A percentile compares a stretch with the other conserved stretches of the same genome.
Evolutionary conservation across 2,797 vertebrate genomes (phyloP).

Genomic region (Squalus acanthias): DNA sequence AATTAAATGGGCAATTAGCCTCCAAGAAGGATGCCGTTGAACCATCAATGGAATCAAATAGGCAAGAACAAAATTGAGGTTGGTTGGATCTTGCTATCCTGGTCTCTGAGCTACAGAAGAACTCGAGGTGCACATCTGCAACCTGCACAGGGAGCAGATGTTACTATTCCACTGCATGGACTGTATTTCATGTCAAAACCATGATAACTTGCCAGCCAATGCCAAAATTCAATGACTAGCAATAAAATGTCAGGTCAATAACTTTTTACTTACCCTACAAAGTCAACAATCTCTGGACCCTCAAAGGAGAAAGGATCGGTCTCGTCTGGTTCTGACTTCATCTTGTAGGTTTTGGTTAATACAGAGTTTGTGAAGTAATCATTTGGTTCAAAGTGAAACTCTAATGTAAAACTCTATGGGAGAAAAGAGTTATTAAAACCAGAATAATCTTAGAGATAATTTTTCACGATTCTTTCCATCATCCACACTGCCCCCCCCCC

Average conservation of each 20-base stretch:
- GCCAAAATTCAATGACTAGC: neutral
- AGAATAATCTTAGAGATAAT: neutral
- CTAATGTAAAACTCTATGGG: conserved; percentile 87
- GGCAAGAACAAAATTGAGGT: neutral
- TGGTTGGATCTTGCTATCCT: neutral
- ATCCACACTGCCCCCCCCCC: neutral
- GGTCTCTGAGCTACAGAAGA: neutral
- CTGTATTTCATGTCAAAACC: neutral
- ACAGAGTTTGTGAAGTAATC: conserved; percentile 86
- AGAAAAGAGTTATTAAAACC: conserved; percentile 31
- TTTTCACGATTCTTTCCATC: neutral
- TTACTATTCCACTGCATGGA: neutral
- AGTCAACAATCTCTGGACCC: conserved; percentile 93
- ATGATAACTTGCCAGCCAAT: neutral
- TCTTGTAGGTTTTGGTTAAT: conserved; percentile 94
- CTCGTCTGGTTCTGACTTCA: conserved; percentile 89
- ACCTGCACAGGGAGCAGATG: too few species aligned
- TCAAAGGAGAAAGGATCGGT: conserved; percentile 94
- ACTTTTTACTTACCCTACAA: conserved; percentile 78
- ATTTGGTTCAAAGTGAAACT: conserved; percentile 93
- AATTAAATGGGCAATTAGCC: neutral
- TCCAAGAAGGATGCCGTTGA: neutral
- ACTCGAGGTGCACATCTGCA: neutral
- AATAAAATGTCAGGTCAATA: neutral
- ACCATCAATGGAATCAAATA: neutral